phyloP scores from a whole-genome alignment of 2,113 vertebrate species.

The Ptyas mucosa region DNA sequence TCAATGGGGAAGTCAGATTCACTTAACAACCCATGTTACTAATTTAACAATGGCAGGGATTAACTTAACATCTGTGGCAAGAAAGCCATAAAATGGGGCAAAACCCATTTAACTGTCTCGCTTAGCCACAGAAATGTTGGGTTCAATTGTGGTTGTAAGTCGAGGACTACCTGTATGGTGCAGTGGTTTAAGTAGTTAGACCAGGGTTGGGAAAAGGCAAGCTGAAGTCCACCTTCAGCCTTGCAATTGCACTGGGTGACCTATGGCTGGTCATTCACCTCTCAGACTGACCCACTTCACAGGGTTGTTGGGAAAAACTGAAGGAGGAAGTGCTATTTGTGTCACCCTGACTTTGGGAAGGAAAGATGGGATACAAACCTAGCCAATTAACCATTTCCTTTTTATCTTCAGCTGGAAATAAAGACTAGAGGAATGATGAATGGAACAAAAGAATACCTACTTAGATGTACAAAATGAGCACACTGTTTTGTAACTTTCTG shows the following conservation, averaged over 20 bases:
- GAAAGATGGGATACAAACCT: background rate
- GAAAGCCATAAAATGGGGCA: too few species aligned
- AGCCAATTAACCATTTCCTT: background rate
- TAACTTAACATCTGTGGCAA: too few species aligned
- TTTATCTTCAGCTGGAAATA: background rate
- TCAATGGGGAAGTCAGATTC: too few species aligned
- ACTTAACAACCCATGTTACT: too few species aligned
- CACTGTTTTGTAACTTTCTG: background rate
- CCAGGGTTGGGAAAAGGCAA: background rate
- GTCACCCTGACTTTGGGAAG: background rate
- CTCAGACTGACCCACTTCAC: background rate
- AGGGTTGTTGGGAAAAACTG: background rate
- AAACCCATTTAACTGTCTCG: too few species aligned
- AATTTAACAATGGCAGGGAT: too few species aligned
- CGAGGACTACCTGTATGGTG: too few species aligned
- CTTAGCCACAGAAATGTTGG: too few species aligned
- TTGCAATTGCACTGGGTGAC: background rate
- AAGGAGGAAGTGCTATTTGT: background rate
- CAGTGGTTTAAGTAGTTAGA: background rate
- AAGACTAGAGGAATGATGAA: background rate
- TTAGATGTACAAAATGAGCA: background rate
- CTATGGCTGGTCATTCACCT: background rate
- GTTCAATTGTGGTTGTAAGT: too few species aligned
- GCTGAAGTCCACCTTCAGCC: background rate
- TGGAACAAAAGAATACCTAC: background rate